phyloP scores from a whole-genome alignment of 1,140 invertebrate species.

The Sycophaga agraensis region DNA sequence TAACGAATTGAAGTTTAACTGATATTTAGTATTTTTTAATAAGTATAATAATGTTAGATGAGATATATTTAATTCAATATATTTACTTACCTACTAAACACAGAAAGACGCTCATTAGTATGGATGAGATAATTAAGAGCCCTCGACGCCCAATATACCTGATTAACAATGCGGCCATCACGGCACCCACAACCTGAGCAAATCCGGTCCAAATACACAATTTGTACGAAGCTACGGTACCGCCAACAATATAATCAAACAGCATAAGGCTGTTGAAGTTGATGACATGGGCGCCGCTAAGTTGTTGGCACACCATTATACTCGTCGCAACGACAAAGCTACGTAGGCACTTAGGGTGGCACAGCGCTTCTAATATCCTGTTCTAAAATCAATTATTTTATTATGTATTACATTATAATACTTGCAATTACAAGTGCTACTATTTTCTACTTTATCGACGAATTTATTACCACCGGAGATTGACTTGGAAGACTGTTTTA shows the following conservation, averaged over 20 bases:
- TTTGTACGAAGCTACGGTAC: slow-evolving; percentile 59
- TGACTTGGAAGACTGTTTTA: too few species aligned
- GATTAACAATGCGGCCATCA: slow-evolving; percentile 68
- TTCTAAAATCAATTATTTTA: too few species aligned
- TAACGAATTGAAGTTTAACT: too few species aligned
- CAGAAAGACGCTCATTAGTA: slow-evolving; percentile 66
- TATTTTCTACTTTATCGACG: too few species aligned
- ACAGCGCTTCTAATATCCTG: slow-evolving; percentile 34
- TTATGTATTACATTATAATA: too few species aligned
- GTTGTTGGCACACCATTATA: slow-evolving; percentile 79
- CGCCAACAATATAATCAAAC: slow-evolving; percentile 65
- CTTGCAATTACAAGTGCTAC: too few species aligned
- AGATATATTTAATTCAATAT: background rate
- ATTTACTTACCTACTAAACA: slow-evolving; percentile 52
- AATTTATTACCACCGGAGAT: too few species aligned
- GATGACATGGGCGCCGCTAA: slow-evolving; percentile 81
- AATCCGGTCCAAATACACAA: slow-evolving; percentile 72
- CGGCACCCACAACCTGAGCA: slow-evolving; percentile 73
- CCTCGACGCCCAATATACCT: slow-evolving; percentile 73
- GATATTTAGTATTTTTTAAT: too few species aligned
- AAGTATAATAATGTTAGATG: background rate
- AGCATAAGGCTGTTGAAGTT: slow-evolving; percentile 77
- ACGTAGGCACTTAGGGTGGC: slow-evolving; percentile 48
- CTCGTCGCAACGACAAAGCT: slow-evolving; percentile 70
- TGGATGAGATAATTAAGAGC: slow-evolving; percentile 66